Base-by-base conservation (phyloP, 2,113 vertebrate species). In the Chloebia gouldiae region DNA sequence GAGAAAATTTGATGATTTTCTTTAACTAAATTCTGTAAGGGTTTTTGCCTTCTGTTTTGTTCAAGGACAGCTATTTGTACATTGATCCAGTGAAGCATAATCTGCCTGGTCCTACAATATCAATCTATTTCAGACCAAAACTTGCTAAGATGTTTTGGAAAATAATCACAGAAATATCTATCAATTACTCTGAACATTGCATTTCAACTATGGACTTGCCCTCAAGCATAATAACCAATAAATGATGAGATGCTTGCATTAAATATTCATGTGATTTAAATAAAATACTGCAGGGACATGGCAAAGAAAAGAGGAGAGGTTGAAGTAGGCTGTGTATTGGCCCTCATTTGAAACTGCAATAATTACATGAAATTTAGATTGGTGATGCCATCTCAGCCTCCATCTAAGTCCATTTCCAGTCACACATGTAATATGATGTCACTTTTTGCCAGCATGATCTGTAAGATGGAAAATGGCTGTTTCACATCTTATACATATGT, bases 201-300 rank as follows among this genome's bases (percentile, higher is more conserved):
- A 47, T 71, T 64, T 90, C n/a, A 80, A 21, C 31, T 40, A 47
- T 35, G 25, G 51, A 45, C 11, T 30, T 51, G 15, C 68, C 42
- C 21, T 83, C 70, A 75, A 80, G 45, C 19, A 53, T 49, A 90
- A 86, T 42, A 81, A 92, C 69, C 44, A 84, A 56, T 49, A 90
- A 73, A 77, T 57, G 1, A 73, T 39, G 22, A 91, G 63, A 69
- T 40, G 23, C 15, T 83, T 72, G 27, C 22, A 49, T 89, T 77
- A 83, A 92, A 72, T 91, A 89, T 75, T 80, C 49, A 75, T 64
- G 28, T 61, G n/a, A 79, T 69, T 96, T 35, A 79, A 91, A 78
- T 66, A 81, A 95, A 85, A 63, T 71, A 40, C 70, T 81, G 8
- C 22, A 33, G 77, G 66, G 68, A 93, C n/a, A 35, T 33, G 30